These are phyloP conservation scores for Phengaris arion DNA, from an alignment of 2,888 invertebrate species.

Conservation along the genomic window DNA sequence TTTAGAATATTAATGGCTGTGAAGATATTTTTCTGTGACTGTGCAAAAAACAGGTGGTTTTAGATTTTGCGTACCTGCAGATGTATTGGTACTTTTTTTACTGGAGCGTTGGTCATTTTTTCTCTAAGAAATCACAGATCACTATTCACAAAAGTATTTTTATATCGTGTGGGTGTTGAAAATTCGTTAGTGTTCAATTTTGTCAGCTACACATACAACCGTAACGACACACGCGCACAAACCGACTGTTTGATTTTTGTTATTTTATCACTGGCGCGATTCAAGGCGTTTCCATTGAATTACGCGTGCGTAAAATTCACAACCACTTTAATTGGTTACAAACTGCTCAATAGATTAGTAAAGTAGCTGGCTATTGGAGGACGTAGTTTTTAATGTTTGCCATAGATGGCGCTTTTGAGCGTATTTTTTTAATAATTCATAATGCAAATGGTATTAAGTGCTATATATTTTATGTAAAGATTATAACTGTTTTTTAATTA, in stretches of 20 bases:
- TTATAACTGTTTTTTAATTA: neutral
- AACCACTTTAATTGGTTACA: constrained; percentile 21
- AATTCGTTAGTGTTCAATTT: constrained; percentile 45
- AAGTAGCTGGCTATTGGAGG: neutral
- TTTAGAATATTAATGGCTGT: constrained; percentile 8
- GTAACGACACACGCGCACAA: constrained; percentile 53
- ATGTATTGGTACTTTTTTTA: constrained; percentile 97
- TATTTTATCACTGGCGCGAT: constrained; percentile 46
- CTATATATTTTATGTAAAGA: neutral
- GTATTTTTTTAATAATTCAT: neutral
- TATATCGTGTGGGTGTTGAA: constrained; percentile 59
- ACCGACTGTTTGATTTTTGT: constrained; percentile 57
- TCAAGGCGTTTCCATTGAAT: constrained; percentile 48
- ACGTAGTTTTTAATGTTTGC: neutral
- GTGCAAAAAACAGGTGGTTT: constrained; percentile 61
- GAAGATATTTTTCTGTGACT: constrained; percentile 38
- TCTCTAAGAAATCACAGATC: constrained; percentile 56
- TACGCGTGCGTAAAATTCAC: constrained; percentile 66
- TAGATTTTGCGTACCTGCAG: constrained; percentile 84
- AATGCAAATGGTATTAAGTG: neutral
- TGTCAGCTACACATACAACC: constrained; percentile 36
- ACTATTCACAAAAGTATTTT: constrained; percentile 65
- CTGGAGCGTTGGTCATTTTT: constrained; percentile 85
- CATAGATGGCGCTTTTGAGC: neutral
- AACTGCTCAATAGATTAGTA: neutral